Evolutionary conservation across 2,113 vertebrate genomes (phyloP).

Genomic region (Clarias magur): DNA sequence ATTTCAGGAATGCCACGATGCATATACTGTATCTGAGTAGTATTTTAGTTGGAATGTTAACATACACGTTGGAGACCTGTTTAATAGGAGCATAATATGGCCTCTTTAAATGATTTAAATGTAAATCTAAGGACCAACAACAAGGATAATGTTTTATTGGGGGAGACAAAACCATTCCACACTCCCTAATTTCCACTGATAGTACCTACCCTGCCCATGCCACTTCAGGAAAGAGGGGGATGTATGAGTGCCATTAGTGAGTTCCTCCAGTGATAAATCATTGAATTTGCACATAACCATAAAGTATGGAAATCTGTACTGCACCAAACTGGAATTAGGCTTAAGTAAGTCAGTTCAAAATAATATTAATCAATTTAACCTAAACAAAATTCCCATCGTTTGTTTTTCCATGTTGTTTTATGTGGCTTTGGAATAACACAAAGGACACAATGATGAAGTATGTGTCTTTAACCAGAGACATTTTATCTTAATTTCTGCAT

Average conservation of each 20-base stretch:
- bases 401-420: background rate
- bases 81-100: too few species aligned
- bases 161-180: background rate
- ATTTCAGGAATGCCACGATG: too few species aligned
- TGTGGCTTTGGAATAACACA: background rate
- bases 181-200: background rate
- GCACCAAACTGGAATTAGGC: background rate
- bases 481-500: background rate
- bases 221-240: too few species aligned
- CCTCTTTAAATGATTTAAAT: background rate
- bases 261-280: background rate
- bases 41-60: too few species aligned
- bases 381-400: background rate
- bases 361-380: background rate
- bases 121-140: background rate
- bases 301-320: background rate
- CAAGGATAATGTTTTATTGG: background rate
- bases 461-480: background rate
- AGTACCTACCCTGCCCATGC: background rate
- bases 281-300: background rate
- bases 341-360: background rate
- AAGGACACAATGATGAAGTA: background rate
- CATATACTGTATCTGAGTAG: too few species aligned
- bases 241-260: background rate
- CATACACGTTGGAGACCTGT: too few species aligned